Evolutionary conservation across 2,113 vertebrate genomes (phyloP).

Genomic region (Dinomys branickii): DNA sequence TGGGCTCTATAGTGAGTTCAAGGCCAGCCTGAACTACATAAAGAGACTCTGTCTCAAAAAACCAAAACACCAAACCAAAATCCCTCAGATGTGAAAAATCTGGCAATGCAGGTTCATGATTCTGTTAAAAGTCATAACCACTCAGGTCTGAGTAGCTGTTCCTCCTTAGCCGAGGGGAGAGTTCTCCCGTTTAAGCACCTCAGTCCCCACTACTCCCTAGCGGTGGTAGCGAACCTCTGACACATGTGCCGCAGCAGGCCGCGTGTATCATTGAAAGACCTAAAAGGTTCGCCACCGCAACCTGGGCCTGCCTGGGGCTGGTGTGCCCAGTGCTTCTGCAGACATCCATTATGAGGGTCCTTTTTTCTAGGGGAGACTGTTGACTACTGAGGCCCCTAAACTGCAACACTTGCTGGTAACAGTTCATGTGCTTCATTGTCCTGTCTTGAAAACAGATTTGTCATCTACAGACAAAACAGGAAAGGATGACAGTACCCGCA

Average conservation of each 20-base stretch:
- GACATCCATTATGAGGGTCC: background rate
- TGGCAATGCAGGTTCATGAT: background rate
- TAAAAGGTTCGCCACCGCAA: background rate
- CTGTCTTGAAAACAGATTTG: constrained; percentile 29
- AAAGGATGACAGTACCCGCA: constrained; percentile 15
- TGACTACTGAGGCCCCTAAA: background rate
- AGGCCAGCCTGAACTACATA: background rate
- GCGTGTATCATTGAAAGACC: too few species aligned
- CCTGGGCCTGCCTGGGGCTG: background rate
- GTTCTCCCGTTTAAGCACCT: background rate
- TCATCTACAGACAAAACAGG: constrained; percentile 53
- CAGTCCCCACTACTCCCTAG: background rate
- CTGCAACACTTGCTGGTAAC: background rate
- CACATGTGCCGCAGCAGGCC: too few species aligned
- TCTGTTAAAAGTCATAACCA: background rate
- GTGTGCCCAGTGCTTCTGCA: background rate
- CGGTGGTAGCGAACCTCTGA: background rate
- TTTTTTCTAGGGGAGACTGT: background rate
- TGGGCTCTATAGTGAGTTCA: background rate
- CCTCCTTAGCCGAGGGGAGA: background rate
- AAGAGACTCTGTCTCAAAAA: background rate
- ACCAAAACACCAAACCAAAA: background rate
- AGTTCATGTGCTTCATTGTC: background rate
- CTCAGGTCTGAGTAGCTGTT: background rate
- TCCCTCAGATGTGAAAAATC: background rate